phyloP scores from a whole-genome alignment of 2,797 vertebrate species.

The Pseudochirops cupreus region DNA sequence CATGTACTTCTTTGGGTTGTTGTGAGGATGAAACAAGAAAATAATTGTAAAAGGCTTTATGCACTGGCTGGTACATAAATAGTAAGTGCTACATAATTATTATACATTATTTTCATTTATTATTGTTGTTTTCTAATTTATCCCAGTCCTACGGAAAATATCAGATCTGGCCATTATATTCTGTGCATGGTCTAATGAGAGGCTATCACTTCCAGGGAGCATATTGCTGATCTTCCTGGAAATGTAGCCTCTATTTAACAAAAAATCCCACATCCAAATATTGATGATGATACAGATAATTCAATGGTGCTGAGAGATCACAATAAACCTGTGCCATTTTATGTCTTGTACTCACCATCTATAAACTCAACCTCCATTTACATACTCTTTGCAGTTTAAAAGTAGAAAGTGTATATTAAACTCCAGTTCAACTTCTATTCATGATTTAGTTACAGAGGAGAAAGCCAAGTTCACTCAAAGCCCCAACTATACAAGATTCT shows the following conservation, averaged over 20 bases:
- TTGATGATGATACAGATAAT: not conserved
- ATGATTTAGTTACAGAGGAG: conserved; percentile 1
- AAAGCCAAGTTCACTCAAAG: not conserved
- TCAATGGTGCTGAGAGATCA: not conserved
- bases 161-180: not conserved
- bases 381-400: not conserved
- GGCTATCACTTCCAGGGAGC: not conserved
- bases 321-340: not conserved
- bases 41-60: not conserved
- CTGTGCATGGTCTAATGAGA: rapidly evolving
- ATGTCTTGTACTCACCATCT: not conserved
- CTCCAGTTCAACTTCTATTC: not conserved
- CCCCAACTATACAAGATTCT: not conserved
- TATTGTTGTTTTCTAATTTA: not conserved
- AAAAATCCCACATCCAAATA: not conserved
- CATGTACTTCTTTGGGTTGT: not conserved
- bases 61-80: not conserved
- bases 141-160: not conserved
- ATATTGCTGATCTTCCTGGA: not conserved
- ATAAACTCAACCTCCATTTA: not conserved
- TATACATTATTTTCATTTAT: too few species aligned
- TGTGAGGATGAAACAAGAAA: not conserved
- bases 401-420: not conserved
- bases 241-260: not conserved
- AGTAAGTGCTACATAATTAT: not conserved